Evolutionary conservation across 2,113 vertebrate species (phyloP).

Genomic region (Neopipo cinnamomea): DNA sequence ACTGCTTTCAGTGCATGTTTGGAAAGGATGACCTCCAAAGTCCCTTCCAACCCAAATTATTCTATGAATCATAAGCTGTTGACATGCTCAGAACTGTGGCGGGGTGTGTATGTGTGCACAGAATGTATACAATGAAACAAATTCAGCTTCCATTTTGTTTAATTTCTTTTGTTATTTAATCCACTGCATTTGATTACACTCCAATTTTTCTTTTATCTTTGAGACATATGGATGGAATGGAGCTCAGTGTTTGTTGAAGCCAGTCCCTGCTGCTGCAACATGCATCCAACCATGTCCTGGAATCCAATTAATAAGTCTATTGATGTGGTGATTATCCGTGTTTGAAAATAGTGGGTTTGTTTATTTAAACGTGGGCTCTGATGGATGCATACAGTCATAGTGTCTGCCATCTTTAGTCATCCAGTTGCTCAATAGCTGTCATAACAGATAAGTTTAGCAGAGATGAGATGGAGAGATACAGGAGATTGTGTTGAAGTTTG

Average conservation of each 20-base stretch:
- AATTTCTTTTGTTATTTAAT: slow-evolving; percentile 36
- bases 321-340: slow-evolving; percentile 58
- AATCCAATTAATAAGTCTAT: slow-evolving; percentile 46
- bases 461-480: background rate
- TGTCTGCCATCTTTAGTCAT: slow-evolving; percentile 58
- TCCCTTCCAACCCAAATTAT: background rate
- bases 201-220: slow-evolving; percentile 40
- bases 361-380: slow-evolving; percentile 29
- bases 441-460: background rate
- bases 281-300: slow-evolving; percentile 25
- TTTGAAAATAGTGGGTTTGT: slow-evolving; percentile 56
- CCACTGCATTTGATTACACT: background rate
- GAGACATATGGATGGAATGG: slow-evolving; percentile 40
- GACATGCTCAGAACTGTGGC: background rate
- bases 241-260: slow-evolving; percentile 41
- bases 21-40: background rate
- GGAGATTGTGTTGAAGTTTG: slow-evolving; percentile 14
- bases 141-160: background rate
- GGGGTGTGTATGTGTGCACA: background rate
- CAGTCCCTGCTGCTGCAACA: slow-evolving; percentile 56
- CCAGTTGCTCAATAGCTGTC: slow-evolving; percentile 52
- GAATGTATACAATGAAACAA: background rate
- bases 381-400: background rate
- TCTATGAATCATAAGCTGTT: slow-evolving; percentile 6
- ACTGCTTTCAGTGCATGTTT: background rate